Conservation (phyloP, 2,113 vertebrate species). For the Ariopsis seemanni region DNA sequence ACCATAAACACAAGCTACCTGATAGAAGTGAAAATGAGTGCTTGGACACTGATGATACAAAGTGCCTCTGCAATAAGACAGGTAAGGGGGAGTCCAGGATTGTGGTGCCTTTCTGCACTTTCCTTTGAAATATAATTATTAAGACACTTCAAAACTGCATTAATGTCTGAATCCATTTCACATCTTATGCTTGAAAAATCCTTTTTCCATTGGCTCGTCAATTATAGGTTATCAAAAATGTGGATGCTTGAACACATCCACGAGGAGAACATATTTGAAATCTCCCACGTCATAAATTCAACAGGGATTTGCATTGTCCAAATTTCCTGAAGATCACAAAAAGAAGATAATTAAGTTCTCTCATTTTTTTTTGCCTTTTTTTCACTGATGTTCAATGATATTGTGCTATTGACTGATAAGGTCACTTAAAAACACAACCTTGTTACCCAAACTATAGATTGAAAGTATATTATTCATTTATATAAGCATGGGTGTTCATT, state of each 20-base stretch:
- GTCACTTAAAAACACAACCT: neutral
- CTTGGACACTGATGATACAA: slow-evolving; percentile 17
- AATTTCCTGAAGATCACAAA: neutral
- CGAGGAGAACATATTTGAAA: neutral
- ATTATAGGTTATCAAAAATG: neutral
- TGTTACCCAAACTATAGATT: too few species aligned
- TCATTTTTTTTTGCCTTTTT: neutral
- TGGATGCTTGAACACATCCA: neutral
- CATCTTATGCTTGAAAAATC: neutral
- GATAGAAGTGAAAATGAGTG: slow-evolving; percentile 21
- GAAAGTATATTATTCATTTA: neutral
- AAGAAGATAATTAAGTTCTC: neutral
- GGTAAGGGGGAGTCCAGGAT: neutral
- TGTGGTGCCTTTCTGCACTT: neutral
- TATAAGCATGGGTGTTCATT: neutral
- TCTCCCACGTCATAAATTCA: neutral
- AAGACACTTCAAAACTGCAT: neutral
- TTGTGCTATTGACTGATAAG: neutral
- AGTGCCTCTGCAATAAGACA: neutral
- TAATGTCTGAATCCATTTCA: neutral
- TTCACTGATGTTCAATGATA: neutral
- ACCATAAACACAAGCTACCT: slow-evolving; percentile 38
- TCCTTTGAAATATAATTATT: neutral
- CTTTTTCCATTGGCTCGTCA: neutral
- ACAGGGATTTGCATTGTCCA: neutral